Conservation (phyloP, 2,888 invertebrate genomes). For the Lysandra bellargus region DNA sequence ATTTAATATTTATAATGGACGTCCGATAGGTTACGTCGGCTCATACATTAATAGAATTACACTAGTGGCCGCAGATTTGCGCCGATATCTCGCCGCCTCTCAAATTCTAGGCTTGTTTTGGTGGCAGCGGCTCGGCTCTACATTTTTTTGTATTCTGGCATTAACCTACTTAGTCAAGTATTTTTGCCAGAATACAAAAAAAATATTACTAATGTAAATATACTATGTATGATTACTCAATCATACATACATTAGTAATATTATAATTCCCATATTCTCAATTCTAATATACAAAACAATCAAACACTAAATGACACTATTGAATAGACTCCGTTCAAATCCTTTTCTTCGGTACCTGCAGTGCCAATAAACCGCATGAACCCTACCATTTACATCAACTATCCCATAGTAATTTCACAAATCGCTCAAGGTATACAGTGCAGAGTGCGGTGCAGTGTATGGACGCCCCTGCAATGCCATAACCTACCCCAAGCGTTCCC, state of each 20-base stretch:
- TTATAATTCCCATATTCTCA: neutral
- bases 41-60: slow-evolving; percentile 28
- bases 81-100: neutral
- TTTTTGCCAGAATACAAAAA: no score
- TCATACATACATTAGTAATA: neutral
- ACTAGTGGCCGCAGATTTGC: slow-evolving; percentile 50
- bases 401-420: neutral
- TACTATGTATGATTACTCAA: no score
- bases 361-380: neutral
- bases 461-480: slow-evolving; percentile 74
- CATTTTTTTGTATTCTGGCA: neutral
- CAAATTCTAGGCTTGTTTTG: neutral
- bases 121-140: neutral
- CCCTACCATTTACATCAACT: neutral
- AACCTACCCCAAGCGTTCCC: slow-evolving; percentile 75
- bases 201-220: no score
- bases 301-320: neutral
- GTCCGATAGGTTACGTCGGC: slow-evolving; percentile 26
- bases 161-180: no score
- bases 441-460: slow-evolving; percentile 64
- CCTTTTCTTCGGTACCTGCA: neutral
- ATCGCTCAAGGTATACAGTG: slow-evolving; percentile 33
- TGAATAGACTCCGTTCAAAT: neutral
- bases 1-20: slow-evolving; percentile 66
- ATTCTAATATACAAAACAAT: no score